Evolutionary conservation across 2,797 vertebrate genomes (phyloP).

Genomic region (Poecile montanus): DNA sequence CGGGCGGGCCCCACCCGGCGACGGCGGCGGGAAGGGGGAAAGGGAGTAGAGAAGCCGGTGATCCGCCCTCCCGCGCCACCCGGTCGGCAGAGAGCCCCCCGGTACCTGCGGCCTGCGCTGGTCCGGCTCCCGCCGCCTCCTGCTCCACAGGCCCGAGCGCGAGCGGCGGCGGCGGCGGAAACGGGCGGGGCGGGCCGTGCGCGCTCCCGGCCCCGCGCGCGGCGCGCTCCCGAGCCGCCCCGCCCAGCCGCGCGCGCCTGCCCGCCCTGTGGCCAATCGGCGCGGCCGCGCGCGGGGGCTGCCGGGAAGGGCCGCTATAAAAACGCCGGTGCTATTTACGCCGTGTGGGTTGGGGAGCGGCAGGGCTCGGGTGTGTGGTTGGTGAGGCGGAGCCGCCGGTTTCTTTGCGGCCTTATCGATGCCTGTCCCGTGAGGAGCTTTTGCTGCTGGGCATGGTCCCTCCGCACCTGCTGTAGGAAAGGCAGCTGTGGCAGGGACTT

Average conservation of each 20-base stretch:
- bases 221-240: not conserved
- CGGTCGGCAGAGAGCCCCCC: not conserved
- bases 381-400: too few relatives aligned
- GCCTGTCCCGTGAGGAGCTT: accelerated
- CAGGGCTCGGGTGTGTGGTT: too few relatives aligned
- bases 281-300: not conserved
- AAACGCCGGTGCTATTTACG: constrained; percentile 49
- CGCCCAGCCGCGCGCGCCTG: not conserved
- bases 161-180: constrained; percentile 32
- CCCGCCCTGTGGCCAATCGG: not conserved
- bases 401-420: accelerated
- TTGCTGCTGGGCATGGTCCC: accelerated
- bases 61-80: not conserved
- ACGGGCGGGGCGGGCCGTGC: constrained; percentile 28
- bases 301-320: constrained; percentile 51
- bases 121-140: constrained; percentile 26
- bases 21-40: not conserved
- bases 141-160: constrained; percentile 33
- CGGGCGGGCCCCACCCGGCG: not conserved
- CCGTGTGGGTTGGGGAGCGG: accelerated
- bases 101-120: constrained; percentile 36
- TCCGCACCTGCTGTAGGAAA: accelerated
- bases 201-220: not conserved
- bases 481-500: accelerated
- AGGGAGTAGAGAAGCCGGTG: not conserved